Evolutionary conservation across 2,797 vertebrate species (phyloP).

Genomic region (Sternarchorhynchus goeldii): DNA sequence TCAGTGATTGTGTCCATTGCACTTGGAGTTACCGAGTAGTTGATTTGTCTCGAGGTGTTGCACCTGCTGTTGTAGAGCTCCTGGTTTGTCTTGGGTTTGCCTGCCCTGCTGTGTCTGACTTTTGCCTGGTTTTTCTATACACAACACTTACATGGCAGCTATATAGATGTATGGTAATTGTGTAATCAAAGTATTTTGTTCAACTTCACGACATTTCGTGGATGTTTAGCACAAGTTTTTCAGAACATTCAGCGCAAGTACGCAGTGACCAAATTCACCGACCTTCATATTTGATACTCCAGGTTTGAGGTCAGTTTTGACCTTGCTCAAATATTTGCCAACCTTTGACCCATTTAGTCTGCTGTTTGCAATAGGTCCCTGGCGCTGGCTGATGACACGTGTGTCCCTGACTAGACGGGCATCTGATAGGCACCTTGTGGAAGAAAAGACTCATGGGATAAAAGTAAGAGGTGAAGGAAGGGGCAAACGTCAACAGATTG

Average conservation of each 20-base stretch:
- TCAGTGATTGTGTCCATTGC: too few species aligned
- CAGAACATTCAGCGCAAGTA: not conserved
- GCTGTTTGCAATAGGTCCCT: slow-evolving; percentile 78
- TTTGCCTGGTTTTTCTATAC: too few species aligned
- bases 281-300: slow-evolving; percentile 23
- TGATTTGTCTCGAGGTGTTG: too few species aligned
- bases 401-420: slow-evolving; percentile 74
- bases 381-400: slow-evolving; percentile 73
- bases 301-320: slow-evolving; percentile 40
- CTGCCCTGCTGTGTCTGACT: too few species aligned
- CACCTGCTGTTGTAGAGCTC: too few species aligned
- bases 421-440: slow-evolving; percentile 64
- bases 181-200: too few species aligned
- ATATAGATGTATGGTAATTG: too few species aligned
- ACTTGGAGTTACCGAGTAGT: too few species aligned
- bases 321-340: slow-evolving; percentile 79
- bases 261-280: not conserved
- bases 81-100: too few species aligned
- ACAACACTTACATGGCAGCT: too few species aligned
- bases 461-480: slow-evolving; percentile 74
- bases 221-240: too few species aligned
- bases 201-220: too few species aligned
- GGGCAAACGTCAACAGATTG: slow-evolving; percentile 67
- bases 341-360: slow-evolving; percentile 73
- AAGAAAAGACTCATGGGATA: slow-evolving; percentile 70